Percentiles rank a stretch among this genome's conserved stretches.
Evolutionary conservation across 2,888 invertebrate genomes (phyloP).

Genomic region (Byasa hedistus): DNA sequence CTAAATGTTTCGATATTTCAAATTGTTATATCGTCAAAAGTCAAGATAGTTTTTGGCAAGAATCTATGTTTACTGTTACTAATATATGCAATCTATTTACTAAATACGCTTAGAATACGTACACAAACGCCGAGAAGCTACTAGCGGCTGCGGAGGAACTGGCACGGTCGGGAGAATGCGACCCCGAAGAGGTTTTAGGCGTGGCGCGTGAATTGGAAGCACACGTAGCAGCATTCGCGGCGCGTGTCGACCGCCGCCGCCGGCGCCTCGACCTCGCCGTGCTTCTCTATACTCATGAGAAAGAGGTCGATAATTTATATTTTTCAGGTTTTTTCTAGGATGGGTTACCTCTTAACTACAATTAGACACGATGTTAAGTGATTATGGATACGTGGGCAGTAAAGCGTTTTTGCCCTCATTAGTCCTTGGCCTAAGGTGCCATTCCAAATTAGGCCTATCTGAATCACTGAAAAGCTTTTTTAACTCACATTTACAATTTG

Average conservation of each 20-base stretch:
- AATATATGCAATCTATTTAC: not conserved
- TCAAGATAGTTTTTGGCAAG: not conserved
- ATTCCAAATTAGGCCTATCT: too few relatives aligned
- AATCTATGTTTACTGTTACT: not conserved
- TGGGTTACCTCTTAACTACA: too few relatives aligned
- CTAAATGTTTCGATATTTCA: not conserved
- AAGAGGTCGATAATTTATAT: slow-evolving; percentile 83
- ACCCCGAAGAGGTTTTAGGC: slow-evolving; percentile 96
- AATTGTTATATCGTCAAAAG: not conserved
- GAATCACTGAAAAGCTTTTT: too few relatives aligned
- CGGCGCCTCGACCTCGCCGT: slow-evolving; percentile 95
- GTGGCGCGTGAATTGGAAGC: slow-evolving; percentile 96
- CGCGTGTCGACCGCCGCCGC: slow-evolving; percentile 93
- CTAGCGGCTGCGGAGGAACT: slow-evolving; percentile 97
- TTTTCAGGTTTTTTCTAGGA: too few relatives aligned
- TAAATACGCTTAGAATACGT: slow-evolving; percentile 87
- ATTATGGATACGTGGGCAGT: too few relatives aligned
- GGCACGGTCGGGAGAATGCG: slow-evolving; percentile 97
- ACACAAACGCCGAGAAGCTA: slow-evolving; percentile 98
- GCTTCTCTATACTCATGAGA: slow-evolving; percentile 96
- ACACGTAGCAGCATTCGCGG: slow-evolving; percentile 96
- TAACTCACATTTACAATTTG: too few relatives aligned
- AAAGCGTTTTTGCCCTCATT: too few relatives aligned
- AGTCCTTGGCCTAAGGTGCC: too few relatives aligned
- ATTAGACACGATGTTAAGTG: too few relatives aligned